phyloP scores from a whole-genome alignment of 2,888 invertebrate species.

The Acanthosepion esculentum region DNA sequence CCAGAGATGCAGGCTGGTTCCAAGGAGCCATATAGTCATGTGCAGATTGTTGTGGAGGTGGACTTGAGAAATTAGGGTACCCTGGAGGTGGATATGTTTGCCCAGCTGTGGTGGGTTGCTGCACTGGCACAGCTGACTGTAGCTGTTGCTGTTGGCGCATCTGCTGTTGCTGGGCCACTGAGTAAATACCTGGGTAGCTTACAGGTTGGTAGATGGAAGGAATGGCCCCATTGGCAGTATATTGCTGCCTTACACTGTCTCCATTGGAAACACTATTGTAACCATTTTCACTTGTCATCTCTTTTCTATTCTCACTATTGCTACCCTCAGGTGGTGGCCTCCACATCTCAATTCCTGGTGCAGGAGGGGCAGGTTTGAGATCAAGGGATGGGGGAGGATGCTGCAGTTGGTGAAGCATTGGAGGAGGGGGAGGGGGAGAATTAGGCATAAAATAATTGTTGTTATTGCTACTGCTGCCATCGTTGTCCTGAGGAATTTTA shows the following conservation, averaged over 20 bases:
- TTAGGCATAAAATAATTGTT: neutral
- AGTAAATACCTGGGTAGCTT: slow-evolving; percentile 20
- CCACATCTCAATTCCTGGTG: neutral
- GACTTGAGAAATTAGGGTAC: neutral
- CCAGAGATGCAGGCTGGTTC: neutral
- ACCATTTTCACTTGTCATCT: neutral
- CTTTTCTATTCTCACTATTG: neutral
- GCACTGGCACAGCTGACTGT: neutral
- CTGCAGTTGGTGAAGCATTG: neutral
- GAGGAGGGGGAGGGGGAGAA: neutral
- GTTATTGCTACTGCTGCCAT: neutral
- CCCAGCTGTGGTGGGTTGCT: neutral
- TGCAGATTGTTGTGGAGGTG: neutral
- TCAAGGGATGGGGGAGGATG: neutral
- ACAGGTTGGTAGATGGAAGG: neutral
- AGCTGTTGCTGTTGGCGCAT: neutral
- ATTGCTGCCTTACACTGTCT: neutral
- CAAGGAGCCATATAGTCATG: neutral
- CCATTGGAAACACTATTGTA: too few species aligned
- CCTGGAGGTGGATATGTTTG: neutral
- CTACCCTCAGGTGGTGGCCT: neutral
- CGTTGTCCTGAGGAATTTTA: neutral
- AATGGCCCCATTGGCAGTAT: neutral
- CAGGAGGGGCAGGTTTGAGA: neutral
- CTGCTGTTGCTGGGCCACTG: neutral